Base-by-base conservation (phyloP, 2,797 vertebrate species). In the Pseudochirops cupreus region DNA sequence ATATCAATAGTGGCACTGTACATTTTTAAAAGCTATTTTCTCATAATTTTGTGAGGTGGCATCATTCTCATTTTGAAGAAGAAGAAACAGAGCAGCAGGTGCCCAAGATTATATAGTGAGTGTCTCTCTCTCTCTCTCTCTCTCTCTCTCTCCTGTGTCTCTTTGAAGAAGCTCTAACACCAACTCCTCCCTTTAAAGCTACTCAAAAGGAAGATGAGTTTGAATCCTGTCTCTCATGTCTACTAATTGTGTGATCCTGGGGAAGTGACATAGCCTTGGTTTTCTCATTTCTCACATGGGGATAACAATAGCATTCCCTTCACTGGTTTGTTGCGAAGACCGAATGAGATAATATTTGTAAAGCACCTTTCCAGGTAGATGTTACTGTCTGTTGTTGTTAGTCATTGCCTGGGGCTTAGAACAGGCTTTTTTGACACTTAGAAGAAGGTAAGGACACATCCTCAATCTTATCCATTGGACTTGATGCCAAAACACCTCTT, bases 171-270 rank as follows among this genome's bases (percentile, higher is more conserved):
- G 3, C 39, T 46, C 39, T 46, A 82, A 39, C 21, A 82, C 18
- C 7, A 46, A 50, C 10, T 50, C 74, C 18, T 82, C 24, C 67
- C 67, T 87, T 87, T 87, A 46, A 16, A 46, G 39, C 26, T 46
- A 24, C 67, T 24, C 67, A 46, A 46, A 87, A 87, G 21, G 67
- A 82, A 12, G 39, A 87, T 26, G 74, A 50, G 18, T 56, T 56
- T 92, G 90, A 94, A 53, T 67, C 46, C 58, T 53, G 16, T 13
- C 58, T 94, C 57, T 62, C 82, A 82, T 94, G 46, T 52, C 91
- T 94, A n/a, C 74, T 87, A 50, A 95, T 46, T 93, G 52, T 93
- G 91, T 93, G n/a, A 91, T 54, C 21, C 91, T 82, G n/a, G 21
- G 29, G 10, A 92, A 91, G 92, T 92, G 53, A 93, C 1, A 39